Base-by-base conservation (phyloP, 2,888 invertebrate genomes). In the Caenorhabditis sp. region DNA sequence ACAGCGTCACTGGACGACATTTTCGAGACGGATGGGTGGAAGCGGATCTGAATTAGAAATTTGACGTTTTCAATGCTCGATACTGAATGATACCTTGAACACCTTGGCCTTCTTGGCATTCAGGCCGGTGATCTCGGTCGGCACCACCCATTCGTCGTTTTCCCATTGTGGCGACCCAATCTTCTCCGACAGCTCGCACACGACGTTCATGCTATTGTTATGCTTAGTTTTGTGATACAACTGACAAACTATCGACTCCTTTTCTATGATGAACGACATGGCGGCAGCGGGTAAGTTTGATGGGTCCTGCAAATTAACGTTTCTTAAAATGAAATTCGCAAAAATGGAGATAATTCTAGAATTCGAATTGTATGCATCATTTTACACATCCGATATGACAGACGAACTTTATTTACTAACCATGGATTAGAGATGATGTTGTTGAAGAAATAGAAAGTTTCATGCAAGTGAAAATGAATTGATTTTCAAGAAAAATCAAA, bases 181-280 rank as follows among this genome's bases (percentile, higher is more conserved):
- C 28, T 81, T 61, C 26, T 76, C 81, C 56, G 70, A 76, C 50
- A 71, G 62, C 68, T 81, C 81, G 70, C 70, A 70, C 60, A 81
- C 61, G 64, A 81, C 81, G 64, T 81, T 76, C 60, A 81, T 40
- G 60, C 24, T 71, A 61, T 67, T 76, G 67, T 81, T 81, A 58
- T 70, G 76, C 56, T 81, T 76, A 18, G 47, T 71, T 61, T 65
- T 81, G 51, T 81, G 68, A 55, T 69, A 65, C 60, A 81, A 64
- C 53, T 81, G 76, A 55, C 74, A 70, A 55, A 76, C 68, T 81
- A 71, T 47, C 22, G 81, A 69, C 55, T 76, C 70, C 51, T 81
- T 70, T 53, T 76, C 70, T 81, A 81, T 76, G 53, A 76, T 81
- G 76, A 81, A 81, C 70, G 74, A 80, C 80, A 80, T 80, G 80